Percentiles rank a stretch among this genome's conserved stretches.
These are phyloP conservation scores for Eubasilissa splendida DNA, from an alignment of 2,888 invertebrate species.

Conservation along the genomic window DNA sequence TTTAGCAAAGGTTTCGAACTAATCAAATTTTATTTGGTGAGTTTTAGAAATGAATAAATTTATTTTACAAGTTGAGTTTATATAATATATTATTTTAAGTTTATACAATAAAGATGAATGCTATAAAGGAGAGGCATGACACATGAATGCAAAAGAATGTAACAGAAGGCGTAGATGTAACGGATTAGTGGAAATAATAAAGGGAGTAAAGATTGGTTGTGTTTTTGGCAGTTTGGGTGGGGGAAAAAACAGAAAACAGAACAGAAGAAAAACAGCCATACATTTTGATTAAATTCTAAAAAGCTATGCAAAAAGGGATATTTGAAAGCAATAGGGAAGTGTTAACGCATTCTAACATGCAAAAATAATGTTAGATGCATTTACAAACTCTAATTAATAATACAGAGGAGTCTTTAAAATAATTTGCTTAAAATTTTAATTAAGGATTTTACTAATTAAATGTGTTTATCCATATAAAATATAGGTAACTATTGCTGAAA, in stretches of 20 bases:
- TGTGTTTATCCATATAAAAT: too few relatives aligned
- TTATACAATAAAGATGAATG: too few relatives aligned
- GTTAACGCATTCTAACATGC: constrained; percentile 31
- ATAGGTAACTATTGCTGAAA: too few relatives aligned
- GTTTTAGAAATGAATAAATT: too few relatives aligned
- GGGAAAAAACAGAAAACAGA: constrained; percentile 64
- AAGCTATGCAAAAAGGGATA: constrained; percentile 29
- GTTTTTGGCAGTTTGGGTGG: constrained; percentile 63
- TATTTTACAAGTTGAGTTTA: too few relatives aligned
- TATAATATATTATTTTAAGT: too few relatives aligned
- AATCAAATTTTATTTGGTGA: too few relatives aligned
- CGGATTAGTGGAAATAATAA: constrained; percentile 13
- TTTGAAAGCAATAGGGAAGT: constrained; percentile 13
- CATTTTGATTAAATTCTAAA: constrained; percentile 38
- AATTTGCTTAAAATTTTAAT: not conserved
- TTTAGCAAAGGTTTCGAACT: too few relatives aligned
- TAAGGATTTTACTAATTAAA: too few relatives aligned
- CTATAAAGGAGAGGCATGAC: too few relatives aligned
- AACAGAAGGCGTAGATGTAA: not conserved
- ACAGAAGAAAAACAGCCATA: constrained; percentile 60
- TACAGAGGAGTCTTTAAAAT: not conserved
- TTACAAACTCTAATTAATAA: constrained; percentile 59
- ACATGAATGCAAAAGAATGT: not conserved
- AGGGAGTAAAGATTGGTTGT: constrained; percentile 61
- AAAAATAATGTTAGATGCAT: constrained; percentile 27